Evolutionary conservation across 1,140 invertebrate species (phyloP).

Genomic region (Diabrotica undecimpunctata): DNA sequence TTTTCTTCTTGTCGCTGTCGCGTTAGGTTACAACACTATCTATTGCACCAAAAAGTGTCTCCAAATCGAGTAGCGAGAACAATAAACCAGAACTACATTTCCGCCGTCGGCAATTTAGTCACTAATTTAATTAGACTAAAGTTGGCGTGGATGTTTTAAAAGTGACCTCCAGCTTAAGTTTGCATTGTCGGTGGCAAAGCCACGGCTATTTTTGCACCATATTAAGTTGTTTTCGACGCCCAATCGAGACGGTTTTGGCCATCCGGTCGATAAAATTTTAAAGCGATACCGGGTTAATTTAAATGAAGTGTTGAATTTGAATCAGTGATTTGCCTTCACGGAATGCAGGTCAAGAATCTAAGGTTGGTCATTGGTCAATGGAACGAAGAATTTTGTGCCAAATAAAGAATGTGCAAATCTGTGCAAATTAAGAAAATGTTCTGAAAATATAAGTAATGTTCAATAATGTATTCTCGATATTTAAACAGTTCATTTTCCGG

Average conservation of each 20-base stretch:
- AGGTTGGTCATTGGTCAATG: not conserved
- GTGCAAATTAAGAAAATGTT: no score
- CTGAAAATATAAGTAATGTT: no score
- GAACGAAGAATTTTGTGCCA: not conserved
- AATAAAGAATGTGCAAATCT: no score
- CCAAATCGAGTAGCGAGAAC: not conserved
- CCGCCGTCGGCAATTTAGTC: not conserved
- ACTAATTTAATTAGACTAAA: not conserved
- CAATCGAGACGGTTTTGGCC: not conserved
- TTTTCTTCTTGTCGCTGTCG: no score
- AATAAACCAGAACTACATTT: not conserved
- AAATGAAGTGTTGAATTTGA: not conserved
- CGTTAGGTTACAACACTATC: no score
- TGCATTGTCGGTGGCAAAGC: not conserved
- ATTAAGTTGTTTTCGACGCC: not conserved
- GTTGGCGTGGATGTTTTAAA: not conserved
- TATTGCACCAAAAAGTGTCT: no score
- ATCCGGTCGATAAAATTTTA: not conserved
- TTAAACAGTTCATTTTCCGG: no score
- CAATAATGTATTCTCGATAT: no score
- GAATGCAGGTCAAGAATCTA: not conserved
- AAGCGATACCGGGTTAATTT: not conserved
- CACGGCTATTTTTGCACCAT: not conserved
- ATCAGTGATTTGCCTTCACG: not conserved
- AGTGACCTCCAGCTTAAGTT: not conserved